phyloP scores from a whole-genome alignment of 2,888 invertebrate species.

The Emmelina monodactyla region DNA sequence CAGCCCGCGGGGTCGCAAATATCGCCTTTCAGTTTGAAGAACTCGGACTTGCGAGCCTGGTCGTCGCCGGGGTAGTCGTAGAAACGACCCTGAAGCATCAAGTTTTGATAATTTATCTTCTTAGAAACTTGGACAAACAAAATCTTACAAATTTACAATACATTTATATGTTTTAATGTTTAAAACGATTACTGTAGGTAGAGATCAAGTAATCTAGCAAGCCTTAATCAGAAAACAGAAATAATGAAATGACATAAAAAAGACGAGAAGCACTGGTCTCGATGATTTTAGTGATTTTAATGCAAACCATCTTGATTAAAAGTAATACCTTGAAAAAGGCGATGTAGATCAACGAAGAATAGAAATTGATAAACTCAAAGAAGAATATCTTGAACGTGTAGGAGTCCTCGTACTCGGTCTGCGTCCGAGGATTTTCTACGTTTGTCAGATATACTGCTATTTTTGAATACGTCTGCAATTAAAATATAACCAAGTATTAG shows the following conservation, averaged over 20 bases:
- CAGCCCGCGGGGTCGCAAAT: conserved; percentile 94
- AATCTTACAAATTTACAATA: no score
- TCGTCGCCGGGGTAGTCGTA: conserved; percentile 88
- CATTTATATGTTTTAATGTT: no score
- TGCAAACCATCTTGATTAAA: no score
- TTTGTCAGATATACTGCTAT: conserved; percentile 88
- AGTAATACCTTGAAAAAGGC: conserved; percentile 98
- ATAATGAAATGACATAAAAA: no score
- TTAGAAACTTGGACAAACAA: no score
- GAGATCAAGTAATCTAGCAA: no score
- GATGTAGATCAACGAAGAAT: conserved; percentile 97
- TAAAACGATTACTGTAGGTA: no score
- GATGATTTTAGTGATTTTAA: no score
- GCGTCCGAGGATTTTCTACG: conserved; percentile 91
- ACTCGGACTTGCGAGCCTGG: conserved; percentile 75
- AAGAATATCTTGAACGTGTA: conserved; percentile 98
- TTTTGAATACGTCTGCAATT: conserved; percentile 78
- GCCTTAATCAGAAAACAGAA: no score
- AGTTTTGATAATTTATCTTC: no score
- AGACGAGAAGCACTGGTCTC: no score
- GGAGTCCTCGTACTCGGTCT: conserved; percentile 96
- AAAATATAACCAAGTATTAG: no score
- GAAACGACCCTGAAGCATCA: conserved; percentile 74
- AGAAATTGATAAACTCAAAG: conserved; percentile 98
- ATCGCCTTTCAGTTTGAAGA: conserved; percentile 81